phyloP scores from a whole-genome alignment of 2,797 vertebrate genomes.

The Buphagus erythrorhynchus region DNA sequence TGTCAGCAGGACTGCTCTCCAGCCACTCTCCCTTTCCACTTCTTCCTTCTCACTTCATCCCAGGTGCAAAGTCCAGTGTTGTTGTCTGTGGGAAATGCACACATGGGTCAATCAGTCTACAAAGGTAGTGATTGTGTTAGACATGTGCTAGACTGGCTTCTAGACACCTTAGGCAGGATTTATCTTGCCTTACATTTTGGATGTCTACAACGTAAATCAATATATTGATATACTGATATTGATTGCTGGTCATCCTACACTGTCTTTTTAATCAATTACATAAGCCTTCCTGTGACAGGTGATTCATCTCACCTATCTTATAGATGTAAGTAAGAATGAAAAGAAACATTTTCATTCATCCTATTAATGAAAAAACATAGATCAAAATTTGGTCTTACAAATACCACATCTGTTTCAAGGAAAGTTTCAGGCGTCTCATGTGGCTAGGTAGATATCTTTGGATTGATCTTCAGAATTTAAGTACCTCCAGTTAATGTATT shows the following conservation, averaged over 20 bases:
- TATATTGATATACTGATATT: background rate
- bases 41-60: background rate
- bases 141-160: background rate
- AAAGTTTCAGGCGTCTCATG: background rate
- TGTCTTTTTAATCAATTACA: background rate
- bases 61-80: background rate
- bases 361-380: background rate
- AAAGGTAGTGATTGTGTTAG: background rate
- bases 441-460: background rate
- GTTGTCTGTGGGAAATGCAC: background rate
- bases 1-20: background rate
- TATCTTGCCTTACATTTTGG: background rate
- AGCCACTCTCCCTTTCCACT: background rate
- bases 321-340: background rate
- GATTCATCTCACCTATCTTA: background rate
- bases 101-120: background rate
- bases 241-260: background rate
- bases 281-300: background rate
- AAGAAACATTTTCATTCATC: background rate
- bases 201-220: background rate
- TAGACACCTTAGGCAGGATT: background rate
- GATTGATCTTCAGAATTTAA: background rate
- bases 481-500: background rate
- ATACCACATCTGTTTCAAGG: background rate
- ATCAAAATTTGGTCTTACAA: background rate